Percentiles rank a stretch among this genome's conserved stretches.
Evolutionary conservation across 1,140 invertebrate genomes (phyloP).

Genomic region (Heliconius nattereri): DNA sequence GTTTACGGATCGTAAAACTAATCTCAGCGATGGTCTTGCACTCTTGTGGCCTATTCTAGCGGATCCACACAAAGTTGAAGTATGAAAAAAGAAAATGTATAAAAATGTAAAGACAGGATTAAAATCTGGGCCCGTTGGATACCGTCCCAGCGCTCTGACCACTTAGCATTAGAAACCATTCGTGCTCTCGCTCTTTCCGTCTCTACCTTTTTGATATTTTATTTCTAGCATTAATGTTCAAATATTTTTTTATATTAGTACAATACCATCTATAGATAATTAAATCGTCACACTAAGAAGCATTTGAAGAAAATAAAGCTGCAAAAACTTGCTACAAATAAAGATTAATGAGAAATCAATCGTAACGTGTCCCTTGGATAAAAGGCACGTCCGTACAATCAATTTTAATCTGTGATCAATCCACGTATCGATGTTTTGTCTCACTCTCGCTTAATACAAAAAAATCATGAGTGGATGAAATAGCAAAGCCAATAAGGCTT

Average conservation of each 20-base stretch:
- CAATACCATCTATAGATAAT: not conserved
- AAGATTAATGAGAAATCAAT: constrained; percentile 80
- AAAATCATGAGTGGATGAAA: constrained; percentile 46
- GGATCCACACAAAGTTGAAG: constrained; percentile 30
- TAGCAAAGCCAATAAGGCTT: constrained; percentile 53
- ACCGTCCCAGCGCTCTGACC: no score
- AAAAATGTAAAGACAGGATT: no score
- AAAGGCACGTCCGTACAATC: constrained; percentile 71
- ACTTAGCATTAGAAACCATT: no score
- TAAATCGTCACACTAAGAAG: not conserved
- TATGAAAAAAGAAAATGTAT: no score
- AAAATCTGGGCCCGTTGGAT: no score
- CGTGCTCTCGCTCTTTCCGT: no score
- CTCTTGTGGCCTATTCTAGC: constrained; percentile 36
- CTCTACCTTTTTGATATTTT: no score
- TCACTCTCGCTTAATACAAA: constrained; percentile 34
- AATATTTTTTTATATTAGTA: no score
- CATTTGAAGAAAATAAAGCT: not conserved
- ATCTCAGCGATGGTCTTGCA: constrained; percentile 24
- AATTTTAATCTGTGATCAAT: constrained; percentile 75
- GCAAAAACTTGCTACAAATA: constrained; percentile 57
- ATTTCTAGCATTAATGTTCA: no score
- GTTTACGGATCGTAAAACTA: constrained; percentile 38
- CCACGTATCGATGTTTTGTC: constrained; percentile 51
- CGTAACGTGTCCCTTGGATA: constrained; percentile 67